These are phyloP conservation scores for Orchesella flavescens DNA, from an alignment of 2,888 invertebrate genomes.

Conservation along the genomic window DNA sequence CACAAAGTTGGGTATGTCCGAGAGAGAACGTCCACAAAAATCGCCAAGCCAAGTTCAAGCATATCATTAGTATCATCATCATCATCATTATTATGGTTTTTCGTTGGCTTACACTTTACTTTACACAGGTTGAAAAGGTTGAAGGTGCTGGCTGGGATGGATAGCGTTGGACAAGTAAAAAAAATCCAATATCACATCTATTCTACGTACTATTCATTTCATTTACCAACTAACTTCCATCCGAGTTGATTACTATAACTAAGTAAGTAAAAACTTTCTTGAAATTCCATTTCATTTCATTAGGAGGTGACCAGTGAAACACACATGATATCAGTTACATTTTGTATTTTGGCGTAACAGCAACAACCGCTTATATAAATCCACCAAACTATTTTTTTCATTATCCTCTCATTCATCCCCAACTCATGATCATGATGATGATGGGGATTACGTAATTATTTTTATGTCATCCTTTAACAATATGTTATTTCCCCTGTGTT, in stretches of 20 bases:
- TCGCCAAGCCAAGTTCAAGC: slow-evolving; percentile 40
- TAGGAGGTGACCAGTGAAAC: too few species aligned
- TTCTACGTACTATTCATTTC: background rate
- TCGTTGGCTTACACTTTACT: background rate
- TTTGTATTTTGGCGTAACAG: too few species aligned
- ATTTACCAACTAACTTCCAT: slow-evolving; percentile 5
- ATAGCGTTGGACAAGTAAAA: background rate
- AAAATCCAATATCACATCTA: background rate
- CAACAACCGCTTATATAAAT: too few species aligned
- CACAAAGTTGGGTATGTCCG: slow-evolving; percentile 11
- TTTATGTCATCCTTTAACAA: slow-evolving; percentile 10
- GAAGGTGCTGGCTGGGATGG: background rate
- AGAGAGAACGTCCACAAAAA: background rate
- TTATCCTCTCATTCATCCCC: too few species aligned
- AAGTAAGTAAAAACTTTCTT: background rate
- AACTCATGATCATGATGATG: too few species aligned
- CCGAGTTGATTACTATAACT: background rate
- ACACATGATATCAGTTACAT: background rate
- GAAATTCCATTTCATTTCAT: background rate
- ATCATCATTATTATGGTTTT: slow-evolving; percentile 12
- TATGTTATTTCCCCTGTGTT: background rate
- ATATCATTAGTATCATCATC: slow-evolving; percentile 32
- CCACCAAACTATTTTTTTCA: too few species aligned
- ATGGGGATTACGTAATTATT: slow-evolving; percentile 8
- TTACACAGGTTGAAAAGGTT: background rate